These are phyloP conservation scores for Plumapathes pennacea DNA, from an alignment of 92 coral and sea anemone species.

Conservation along the genomic window DNA sequence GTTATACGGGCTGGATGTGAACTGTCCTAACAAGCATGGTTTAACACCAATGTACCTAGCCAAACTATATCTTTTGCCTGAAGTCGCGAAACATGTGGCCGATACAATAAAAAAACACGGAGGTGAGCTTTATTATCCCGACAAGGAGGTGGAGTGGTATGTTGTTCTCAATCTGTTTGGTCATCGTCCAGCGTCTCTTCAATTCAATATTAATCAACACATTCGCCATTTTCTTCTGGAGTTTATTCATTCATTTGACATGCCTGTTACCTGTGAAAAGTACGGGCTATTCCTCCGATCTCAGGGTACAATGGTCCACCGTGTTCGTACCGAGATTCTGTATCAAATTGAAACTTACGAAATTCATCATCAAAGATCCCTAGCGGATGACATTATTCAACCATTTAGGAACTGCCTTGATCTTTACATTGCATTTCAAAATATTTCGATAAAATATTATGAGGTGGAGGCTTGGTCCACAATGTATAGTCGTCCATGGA, in stretches of 20 bases:
- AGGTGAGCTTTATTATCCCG: conserved; percentile 4
- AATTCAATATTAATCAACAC: not conserved
- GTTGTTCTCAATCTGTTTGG: conserved; percentile 9
- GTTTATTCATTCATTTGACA: not conserved
- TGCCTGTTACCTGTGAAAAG: too few relatives aligned
- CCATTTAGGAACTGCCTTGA: too few relatives aligned
- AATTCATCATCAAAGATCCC: too few relatives aligned
- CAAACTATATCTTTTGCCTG: conserved; percentile 9
- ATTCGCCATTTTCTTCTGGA: not conserved
- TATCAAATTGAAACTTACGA: too few relatives aligned
- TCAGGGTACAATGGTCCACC: too few relatives aligned
- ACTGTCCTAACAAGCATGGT: conserved; percentile 60
- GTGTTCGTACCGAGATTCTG: too few relatives aligned
- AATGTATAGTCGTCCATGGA: too few relatives aligned
- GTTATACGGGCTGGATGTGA: conserved; percentile 19
- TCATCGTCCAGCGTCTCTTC: not conserved
- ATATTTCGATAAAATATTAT: too few relatives aligned
- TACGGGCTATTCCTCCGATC: too few relatives aligned
- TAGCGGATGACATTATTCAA: too few relatives aligned
- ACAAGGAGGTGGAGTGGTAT: conserved; percentile 1
- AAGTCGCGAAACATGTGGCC: not conserved
- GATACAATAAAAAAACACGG: conserved; percentile 1
- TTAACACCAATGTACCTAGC: conserved; percentile 72
- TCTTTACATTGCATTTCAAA: too few relatives aligned
- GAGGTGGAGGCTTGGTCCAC: too few relatives aligned